Percentiles rank a stretch among this genome's conserved stretches.
Evolutionary conservation across 2,797 vertebrate species (phyloP).

Genomic region (Huso huso): DNA sequence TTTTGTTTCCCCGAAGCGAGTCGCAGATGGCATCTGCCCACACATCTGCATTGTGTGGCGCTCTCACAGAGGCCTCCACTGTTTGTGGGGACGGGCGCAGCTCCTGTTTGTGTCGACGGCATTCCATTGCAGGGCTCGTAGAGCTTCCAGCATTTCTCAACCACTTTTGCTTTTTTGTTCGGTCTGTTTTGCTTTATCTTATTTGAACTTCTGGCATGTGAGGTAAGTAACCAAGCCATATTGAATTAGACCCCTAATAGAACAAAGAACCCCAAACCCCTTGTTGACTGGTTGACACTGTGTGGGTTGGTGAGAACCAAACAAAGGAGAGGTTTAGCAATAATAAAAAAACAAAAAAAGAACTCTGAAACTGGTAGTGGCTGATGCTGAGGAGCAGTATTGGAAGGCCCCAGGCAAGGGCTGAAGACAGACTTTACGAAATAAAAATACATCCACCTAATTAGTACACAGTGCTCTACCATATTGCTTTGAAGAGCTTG

Average conservation of each 20-base stretch:
- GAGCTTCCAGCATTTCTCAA: constrained; percentile 40
- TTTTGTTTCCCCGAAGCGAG: constrained; percentile 55
- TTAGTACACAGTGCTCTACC: too few relatives aligned
- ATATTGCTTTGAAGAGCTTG: too few relatives aligned
- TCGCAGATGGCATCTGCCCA: constrained; percentile 93
- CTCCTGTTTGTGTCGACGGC: constrained; percentile 39
- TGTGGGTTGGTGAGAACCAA: constrained; percentile 3
- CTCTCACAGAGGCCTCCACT: constrained; percentile 55
- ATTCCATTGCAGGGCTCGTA: constrained; percentile 50
- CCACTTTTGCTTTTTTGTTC: neutral
- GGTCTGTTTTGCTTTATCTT: neutral
- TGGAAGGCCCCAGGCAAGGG: too few relatives aligned
- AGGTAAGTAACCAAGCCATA: neutral
- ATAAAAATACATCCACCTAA: too few relatives aligned
- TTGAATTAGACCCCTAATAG: neutral
- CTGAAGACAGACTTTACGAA: too few relatives aligned
- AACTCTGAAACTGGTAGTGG: too few relatives aligned
- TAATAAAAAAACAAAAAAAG: too few relatives aligned
- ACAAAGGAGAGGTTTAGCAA: neutral
- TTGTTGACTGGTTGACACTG: neutral
- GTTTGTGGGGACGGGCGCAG: constrained; percentile 48
- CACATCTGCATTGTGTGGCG: constrained; percentile 79
- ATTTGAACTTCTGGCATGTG: neutral
- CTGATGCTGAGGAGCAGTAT: too few relatives aligned
- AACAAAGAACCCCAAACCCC: neutral